Base-by-base conservation (phyloP, 2,888 invertebrate genomes). In the Apamea anceps region DNA sequence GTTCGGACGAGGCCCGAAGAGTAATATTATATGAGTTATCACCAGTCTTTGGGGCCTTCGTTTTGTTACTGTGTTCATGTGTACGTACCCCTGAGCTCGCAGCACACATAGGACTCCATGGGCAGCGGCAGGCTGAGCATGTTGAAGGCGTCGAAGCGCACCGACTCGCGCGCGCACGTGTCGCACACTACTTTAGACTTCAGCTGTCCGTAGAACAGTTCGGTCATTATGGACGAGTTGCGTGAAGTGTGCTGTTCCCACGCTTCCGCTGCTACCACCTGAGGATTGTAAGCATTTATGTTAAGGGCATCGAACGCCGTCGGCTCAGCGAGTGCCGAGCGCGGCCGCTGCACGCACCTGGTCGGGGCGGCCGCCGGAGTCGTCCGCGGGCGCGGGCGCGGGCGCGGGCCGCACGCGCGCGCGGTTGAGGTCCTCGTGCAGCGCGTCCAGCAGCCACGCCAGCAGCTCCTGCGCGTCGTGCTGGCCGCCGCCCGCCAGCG, bases 391-490 rank as follows among this genome's bases (percentile, higher is more conserved):
- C 10, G 81, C 0, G 57, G 3, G 62, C 0, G 78, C 81, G 48
- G 75, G 79, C 28, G 72, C 80, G 25, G 51, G 82, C 65, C 2
- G 71, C n/a, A 84, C 97, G 28, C 51, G 60, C 37, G 90, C 98
- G 21, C 99, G 97, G 96, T 99, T 99, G 86, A 99, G 97, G 95
- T 99, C 99, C 97, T 99, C 99, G 95, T 99, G 99, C 88, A 99
- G 97, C 73, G 99, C 98, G 96, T 99, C 99, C 90, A 99, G 97
- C 87, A 99, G 96, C 98, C 99, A 99, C 75, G 99, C 99, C 57
- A 99, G 97, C 88, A 99, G 97, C 96, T 99, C 99, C 97, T 99
- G 99, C 75, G 99, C 99, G 97, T 99, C 99, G 95, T 99, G 99
- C 95, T 99, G 99, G 21, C 99, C 99, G 88, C 99, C 99, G 84